A percentile compares a stretch with the other conserved stretches of the same genome.
Evolutionary conservation across 2,888 invertebrate species (phyloP).

Genomic region (Patella pellucida): DNA sequence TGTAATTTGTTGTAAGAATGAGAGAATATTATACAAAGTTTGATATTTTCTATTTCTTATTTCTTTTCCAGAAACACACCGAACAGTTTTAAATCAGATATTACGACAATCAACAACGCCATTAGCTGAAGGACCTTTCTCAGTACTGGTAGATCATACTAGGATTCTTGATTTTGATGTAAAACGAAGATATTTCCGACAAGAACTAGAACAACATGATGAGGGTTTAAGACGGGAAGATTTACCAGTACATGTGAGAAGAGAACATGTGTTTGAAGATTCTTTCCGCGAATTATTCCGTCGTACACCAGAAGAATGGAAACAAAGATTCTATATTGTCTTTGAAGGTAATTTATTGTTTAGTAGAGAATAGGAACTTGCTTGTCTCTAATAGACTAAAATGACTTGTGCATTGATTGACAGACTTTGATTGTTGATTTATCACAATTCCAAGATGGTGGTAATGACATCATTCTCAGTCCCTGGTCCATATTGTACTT

Average conservation of each 20-base stretch:
- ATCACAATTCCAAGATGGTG: too few species aligned
- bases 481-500: too few species aligned
- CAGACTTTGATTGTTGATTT: too few species aligned
- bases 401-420: too few species aligned
- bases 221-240: constrained; percentile 79
- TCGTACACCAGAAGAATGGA: constrained; percentile 88
- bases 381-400: too few species aligned
- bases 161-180: constrained; percentile 91
- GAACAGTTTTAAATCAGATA: constrained; percentile 90
- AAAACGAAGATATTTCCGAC: constrained; percentile 87
- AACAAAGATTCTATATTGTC: constrained; percentile 90
- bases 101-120: constrained; percentile 81
- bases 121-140: constrained; percentile 87
- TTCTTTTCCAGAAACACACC: constrained; percentile 80
- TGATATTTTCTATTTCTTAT: too few species aligned
- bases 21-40: too few species aligned
- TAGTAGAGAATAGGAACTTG: neutral
- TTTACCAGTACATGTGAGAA: constrained; percentile 86
- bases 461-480: too few species aligned
- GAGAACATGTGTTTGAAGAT: constrained; percentile 89
- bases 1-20: too few species aligned
- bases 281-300: constrained; percentile 89
- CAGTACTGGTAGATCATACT: constrained; percentile 88
- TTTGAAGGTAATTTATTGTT: constrained; percentile 80
- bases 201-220: constrained; percentile 87